phyloP scores from a whole-genome alignment of 2,888 invertebrate species.

The Listrodromus nycthemerus region DNA sequence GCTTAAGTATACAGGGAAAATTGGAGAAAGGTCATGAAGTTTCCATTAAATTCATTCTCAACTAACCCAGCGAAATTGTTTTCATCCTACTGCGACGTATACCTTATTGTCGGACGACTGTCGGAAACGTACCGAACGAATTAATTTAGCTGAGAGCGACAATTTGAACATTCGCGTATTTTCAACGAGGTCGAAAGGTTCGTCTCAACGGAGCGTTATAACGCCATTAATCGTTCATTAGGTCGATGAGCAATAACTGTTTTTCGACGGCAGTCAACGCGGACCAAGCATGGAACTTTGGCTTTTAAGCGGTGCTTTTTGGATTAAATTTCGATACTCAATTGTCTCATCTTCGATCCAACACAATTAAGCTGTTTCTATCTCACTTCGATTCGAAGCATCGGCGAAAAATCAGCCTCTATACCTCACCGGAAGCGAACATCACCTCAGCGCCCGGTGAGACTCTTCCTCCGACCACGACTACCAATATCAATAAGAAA shows the following conservation, averaged over 20 bases:
- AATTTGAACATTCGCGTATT: not conserved
- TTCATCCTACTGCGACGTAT: not conserved
- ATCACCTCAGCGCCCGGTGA: too few relatives aligned
- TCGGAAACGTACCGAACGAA: not conserved
- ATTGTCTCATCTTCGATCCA: too few relatives aligned
- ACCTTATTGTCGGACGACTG: not conserved
- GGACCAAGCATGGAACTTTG: not conserved
- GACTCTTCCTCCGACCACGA: too few relatives aligned
- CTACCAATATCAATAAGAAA: too few relatives aligned
- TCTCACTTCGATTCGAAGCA: too few relatives aligned
- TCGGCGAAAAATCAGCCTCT: too few relatives aligned
- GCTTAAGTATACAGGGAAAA: not conserved
- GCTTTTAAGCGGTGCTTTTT: too few relatives aligned
- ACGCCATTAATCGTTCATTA: not conserved
- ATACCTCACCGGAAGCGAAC: too few relatives aligned
- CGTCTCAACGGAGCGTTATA: not conserved
- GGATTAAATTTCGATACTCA: too few relatives aligned
- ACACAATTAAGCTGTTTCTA: too few relatives aligned
- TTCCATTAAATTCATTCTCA: slow-evolving; percentile 8
- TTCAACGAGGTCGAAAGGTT: not conserved
- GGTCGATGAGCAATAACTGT: not conserved
- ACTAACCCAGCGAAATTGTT: slow-evolving; percentile 13
- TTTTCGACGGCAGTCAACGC: not conserved
- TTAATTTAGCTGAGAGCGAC: not conserved
- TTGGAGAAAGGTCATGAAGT: not conserved